These are phyloP conservation scores for Carabus problematicus DNA, from an alignment of 2,888 invertebrate species.

Conservation along the genomic window DNA sequence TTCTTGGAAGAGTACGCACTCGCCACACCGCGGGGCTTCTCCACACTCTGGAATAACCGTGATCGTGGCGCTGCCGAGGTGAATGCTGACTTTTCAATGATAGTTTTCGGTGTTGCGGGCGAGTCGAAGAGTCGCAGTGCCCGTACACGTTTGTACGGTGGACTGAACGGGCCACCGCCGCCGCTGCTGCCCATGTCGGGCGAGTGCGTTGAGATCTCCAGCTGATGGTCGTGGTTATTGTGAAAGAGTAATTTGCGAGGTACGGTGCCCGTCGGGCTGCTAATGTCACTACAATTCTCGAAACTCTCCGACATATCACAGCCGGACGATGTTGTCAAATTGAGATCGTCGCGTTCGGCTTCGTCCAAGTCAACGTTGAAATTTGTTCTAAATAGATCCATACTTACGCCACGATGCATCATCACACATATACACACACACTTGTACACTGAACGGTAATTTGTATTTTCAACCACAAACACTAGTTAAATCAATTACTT, in stretches of 20 bases:
- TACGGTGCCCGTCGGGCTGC: slow-evolving; percentile 66
- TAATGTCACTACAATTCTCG: slow-evolving; percentile 67
- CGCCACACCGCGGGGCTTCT: slow-evolving; percentile 60
- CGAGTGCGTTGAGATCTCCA: slow-evolving; percentile 40
- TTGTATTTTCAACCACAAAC: not conserved
- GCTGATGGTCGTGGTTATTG: slow-evolving; percentile 53
- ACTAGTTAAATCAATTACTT: slow-evolving; percentile 21
- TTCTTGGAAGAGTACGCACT: slow-evolving; percentile 56
- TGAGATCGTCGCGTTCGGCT: slow-evolving; percentile 52
- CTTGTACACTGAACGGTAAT: not conserved
- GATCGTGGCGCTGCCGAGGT: slow-evolving; percentile 67
- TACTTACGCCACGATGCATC: slow-evolving; percentile 41
- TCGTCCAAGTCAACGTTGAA: slow-evolving; percentile 49
- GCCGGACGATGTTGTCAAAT: slow-evolving; percentile 59
- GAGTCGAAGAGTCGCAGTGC: slow-evolving; percentile 79
- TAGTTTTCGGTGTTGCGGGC: slow-evolving; percentile 85
- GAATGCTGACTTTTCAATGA: slow-evolving; percentile 74
- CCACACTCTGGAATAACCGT: slow-evolving; percentile 61
- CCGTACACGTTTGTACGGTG: slow-evolving; percentile 67
- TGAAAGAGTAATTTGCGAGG: slow-evolving; percentile 70
- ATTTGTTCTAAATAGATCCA: slow-evolving; percentile 50
- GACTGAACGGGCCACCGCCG: slow-evolving; percentile 57
- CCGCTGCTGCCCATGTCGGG: slow-evolving; percentile 51
- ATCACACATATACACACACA: too few relatives aligned
- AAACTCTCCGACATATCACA: slow-evolving; percentile 71